phyloP scores from a whole-genome alignment of 2,113 vertebrate genomes.

The Dicerorhinus sumatrensis region DNA sequence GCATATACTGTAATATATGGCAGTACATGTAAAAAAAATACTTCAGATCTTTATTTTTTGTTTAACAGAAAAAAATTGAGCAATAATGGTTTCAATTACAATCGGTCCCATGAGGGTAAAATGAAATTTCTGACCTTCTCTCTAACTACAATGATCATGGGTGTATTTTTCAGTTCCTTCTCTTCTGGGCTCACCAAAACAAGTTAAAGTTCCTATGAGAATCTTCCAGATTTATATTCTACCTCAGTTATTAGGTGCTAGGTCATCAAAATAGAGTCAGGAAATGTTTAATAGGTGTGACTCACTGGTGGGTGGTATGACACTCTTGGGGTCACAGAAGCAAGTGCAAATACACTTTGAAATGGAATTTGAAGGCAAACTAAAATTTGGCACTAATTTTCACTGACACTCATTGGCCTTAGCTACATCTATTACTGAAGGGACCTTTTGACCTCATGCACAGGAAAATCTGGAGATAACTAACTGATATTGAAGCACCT shows the following conservation, averaged over 20 bases:
- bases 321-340: neutral
- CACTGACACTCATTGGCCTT: neutral
- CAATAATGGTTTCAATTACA: conserved; percentile 11
- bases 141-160: neutral
- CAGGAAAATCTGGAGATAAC: conserved; percentile 3
- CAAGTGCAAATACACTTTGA: conserved; percentile 34
- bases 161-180: neutral
- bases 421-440: neutral
- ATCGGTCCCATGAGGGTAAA: neutral
- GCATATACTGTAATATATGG: neutral
- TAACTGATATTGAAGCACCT: neutral
- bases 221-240: conserved; percentile 32
- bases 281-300: conserved; percentile 49
- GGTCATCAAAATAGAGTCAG: conserved; percentile 11
- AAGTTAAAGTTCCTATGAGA: neutral
- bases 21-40: neutral
- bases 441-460: neutral
- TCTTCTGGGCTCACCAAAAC: conserved; percentile 22
- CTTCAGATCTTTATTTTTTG: neutral
- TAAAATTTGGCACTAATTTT: conserved; percentile 55
- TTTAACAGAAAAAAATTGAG: neutral
- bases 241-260: neutral
- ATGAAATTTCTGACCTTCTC: neutral
- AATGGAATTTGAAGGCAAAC: neutral
- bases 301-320: neutral